phyloP scores from a whole-genome alignment of 92 coral and sea anemone species.

The Muricea muricata region DNA sequence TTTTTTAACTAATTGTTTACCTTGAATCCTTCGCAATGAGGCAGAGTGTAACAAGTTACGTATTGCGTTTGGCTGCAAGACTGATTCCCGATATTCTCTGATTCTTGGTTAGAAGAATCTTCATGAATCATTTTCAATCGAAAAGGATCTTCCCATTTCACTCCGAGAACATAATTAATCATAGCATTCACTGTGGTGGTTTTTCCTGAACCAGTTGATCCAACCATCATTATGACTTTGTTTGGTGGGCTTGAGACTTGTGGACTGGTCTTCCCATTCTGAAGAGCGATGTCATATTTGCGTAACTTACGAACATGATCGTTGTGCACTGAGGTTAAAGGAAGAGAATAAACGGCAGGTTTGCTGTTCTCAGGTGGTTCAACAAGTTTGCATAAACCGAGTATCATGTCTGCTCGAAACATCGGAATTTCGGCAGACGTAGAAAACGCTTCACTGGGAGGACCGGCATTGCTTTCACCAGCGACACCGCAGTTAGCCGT shows the following conservation, averaged over 20 bases:
- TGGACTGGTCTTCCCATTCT: not conserved
- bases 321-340: conserved; percentile 32
- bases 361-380: conserved; percentile 29
- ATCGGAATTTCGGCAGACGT: conserved; percentile 2
- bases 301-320: conserved; percentile 22
- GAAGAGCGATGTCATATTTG: conserved; percentile 24
- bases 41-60: conserved; percentile 54
- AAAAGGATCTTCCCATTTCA: conserved; percentile 45
- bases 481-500: conserved; percentile 49
- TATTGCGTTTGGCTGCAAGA: conserved; percentile 48
- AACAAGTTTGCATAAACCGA: conserved; percentile 35
- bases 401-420: conserved; percentile 36
- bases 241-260: conserved; percentile 6
- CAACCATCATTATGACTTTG: conserved; percentile 56
- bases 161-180: conserved; percentile 56
- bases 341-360: conserved; percentile 51
- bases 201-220: conserved; percentile 58
- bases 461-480: conserved; percentile 47
- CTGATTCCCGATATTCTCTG: conserved; percentile 44
- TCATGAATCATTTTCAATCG: conserved; percentile 59
- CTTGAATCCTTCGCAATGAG: conserved; percentile 36
- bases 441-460: conserved; percentile 38
- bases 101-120: conserved; percentile 47
- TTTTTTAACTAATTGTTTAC: not conserved
- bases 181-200: conserved; percentile 46